phyloP scores from a whole-genome alignment of 2,888 invertebrate species.

The Orthosia gracilis region DNA sequence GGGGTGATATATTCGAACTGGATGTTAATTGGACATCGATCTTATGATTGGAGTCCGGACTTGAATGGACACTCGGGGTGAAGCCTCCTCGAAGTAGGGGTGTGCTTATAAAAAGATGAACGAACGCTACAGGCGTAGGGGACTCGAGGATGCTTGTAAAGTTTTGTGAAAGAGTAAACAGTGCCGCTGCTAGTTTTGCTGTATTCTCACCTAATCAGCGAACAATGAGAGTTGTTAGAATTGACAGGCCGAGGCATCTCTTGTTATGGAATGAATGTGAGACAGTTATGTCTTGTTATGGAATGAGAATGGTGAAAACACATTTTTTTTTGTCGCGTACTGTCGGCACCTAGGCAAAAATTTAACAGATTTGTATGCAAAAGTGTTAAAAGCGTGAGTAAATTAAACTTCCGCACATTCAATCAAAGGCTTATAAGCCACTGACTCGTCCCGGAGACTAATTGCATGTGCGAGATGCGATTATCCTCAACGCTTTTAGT shows the following conservation, averaged over 20 bases:
- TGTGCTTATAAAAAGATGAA: conserved; percentile 50
- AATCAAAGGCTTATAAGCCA: background rate
- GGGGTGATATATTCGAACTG: conserved; percentile 50
- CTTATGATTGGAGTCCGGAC: conserved; percentile 43
- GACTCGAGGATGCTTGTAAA: conserved; percentile 37
- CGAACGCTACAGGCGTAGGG: conserved; percentile 16
- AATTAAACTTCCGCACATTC: background rate
- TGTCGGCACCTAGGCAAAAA: too few species aligned
- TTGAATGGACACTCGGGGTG: conserved; percentile 48
- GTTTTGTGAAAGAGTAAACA: conserved; percentile 28
- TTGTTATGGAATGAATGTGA: background rate
- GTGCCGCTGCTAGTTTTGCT: conserved; percentile 28
- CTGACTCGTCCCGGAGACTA: background rate
- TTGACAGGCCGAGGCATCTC: background rate
- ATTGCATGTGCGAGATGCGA: conserved; percentile 25
- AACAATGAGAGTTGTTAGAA: conserved; percentile 31
- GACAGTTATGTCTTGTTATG: background rate
- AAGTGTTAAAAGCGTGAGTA: background rate
- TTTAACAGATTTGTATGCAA: background rate
- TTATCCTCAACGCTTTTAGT: conserved; percentile 32
- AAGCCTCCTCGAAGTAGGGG: conserved; percentile 37
- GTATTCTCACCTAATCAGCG: conserved; percentile 23
- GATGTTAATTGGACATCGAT: conserved; percentile 66
- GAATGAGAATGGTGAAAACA: background rate
- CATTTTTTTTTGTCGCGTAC: background rate